These are phyloP conservation scores for Tachina fera DNA, from an alignment of 2,888 invertebrate species.

Conservation along the genomic window DNA sequence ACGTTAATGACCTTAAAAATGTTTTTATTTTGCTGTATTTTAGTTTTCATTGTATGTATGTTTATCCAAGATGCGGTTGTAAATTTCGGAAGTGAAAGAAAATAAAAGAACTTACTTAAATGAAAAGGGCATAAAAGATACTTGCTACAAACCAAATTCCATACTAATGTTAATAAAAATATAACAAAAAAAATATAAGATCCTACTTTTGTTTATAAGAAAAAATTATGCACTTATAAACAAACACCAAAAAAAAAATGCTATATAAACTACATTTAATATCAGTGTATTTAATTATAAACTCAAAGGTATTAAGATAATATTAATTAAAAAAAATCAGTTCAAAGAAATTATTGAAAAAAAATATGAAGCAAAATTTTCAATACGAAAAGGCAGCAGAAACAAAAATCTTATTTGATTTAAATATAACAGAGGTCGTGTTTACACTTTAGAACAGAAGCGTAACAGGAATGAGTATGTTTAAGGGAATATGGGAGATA, in stretches of 20 bases:
- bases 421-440: slow-evolving; percentile 53
- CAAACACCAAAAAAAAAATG: slow-evolving; percentile 7
- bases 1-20: slow-evolving; percentile 9
- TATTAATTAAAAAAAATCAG: slow-evolving; percentile 23
- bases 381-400: not conserved
- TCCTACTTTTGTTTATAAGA: slow-evolving; percentile 44
- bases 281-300: not conserved
- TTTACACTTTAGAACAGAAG: slow-evolving; percentile 35
- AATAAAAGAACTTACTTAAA: slow-evolving; percentile 29
- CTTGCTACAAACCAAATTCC: slow-evolving; percentile 68
- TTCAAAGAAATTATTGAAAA: slow-evolving; percentile 27
- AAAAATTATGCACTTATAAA: slow-evolving; percentile 26
- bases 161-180: slow-evolving; percentile 49
- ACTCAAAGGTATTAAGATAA: not conserved
- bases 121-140: slow-evolving; percentile 44
- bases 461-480: slow-evolving; percentile 19
- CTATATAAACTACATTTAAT: slow-evolving; percentile 2
- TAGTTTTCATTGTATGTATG: slow-evolving; percentile 44
- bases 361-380: slow-evolving; percentile 19
- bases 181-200: slow-evolving; percentile 44
- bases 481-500: not conserved
- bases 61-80: slow-evolving; percentile 66
- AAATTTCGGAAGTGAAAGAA: slow-evolving; percentile 66
- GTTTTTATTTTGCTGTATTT: slow-evolving; percentile 5
- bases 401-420: slow-evolving; percentile 42